phyloP scores from a whole-genome alignment of 2,888 invertebrate genomes.

The Pseudococcus jackbeardsleyi region DNA sequence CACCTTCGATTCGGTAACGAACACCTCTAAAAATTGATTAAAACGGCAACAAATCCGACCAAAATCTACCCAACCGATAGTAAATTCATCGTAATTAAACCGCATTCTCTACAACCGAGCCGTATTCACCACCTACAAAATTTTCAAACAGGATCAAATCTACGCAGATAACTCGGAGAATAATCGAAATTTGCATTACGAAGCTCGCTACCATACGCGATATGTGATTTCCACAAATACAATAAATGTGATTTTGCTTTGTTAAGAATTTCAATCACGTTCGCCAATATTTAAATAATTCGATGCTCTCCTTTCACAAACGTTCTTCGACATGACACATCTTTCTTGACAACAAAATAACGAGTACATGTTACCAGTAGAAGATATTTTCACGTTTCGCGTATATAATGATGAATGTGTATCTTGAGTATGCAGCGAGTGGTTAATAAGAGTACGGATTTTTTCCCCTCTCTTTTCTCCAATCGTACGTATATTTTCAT shows the following conservation, averaged over 20 bases:
- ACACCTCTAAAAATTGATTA: no score
- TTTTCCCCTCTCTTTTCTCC: background rate
- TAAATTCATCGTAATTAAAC: no score
- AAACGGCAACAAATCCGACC: no score
- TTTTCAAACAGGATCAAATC: no score
- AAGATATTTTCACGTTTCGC: slow-evolving; percentile 39
- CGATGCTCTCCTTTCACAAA: slow-evolving; percentile 41
- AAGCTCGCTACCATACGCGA: background rate
- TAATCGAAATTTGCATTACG: background rate
- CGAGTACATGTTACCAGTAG: background rate
- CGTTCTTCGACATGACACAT: slow-evolving; percentile 37
- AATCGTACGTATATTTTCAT: background rate
- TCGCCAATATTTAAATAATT: slow-evolving; percentile 45
- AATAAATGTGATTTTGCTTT: slow-evolving; percentile 39
- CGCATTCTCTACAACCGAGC: no score
- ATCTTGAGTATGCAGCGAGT: background rate
- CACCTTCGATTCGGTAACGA: no score
- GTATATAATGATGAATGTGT: slow-evolving; percentile 30
- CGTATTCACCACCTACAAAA: no score
- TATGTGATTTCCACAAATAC: slow-evolving; percentile 19
- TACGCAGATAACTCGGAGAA: no score
- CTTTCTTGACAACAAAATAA: slow-evolving; percentile 45
- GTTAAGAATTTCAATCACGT: slow-evolving; percentile 39
- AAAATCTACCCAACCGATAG: no score
- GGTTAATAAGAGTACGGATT: slow-evolving; percentile 32